Conservation (phyloP, 2,797 vertebrate genomes). For the Naso thynnoides region DNA sequence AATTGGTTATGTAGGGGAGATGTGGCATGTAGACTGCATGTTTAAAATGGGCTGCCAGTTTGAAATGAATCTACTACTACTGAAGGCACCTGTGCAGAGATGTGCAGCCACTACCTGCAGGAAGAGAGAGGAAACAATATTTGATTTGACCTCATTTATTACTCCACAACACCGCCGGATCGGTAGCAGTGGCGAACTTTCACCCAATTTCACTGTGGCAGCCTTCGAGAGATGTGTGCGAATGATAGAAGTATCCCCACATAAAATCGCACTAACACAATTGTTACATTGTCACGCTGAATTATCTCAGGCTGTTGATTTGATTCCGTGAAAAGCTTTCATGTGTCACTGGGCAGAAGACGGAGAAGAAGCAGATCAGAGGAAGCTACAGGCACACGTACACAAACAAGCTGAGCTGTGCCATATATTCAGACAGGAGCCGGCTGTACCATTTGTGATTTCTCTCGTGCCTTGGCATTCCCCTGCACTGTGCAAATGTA, state of each 20-base stretch:
- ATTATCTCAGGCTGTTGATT: constrained; percentile 72
- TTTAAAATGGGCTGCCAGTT: constrained; percentile 79
- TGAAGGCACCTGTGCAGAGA: constrained; percentile 72
- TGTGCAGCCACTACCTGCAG: constrained; percentile 52
- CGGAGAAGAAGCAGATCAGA: constrained; percentile 45
- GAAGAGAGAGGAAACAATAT: constrained; percentile 45
- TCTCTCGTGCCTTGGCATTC: constrained; percentile 39
- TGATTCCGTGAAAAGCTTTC: constrained; percentile 68
- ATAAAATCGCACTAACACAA: constrained; percentile 59
- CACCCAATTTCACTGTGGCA: constrained; percentile 40
- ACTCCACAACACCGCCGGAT: constrained; percentile 9
- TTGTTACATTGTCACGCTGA: constrained; percentile 69
- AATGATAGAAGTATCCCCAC: constrained; percentile 58
- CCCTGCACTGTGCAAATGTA: constrained; percentile 53
- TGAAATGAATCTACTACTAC: constrained; percentile 72
- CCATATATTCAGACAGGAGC: constrained; percentile 28
- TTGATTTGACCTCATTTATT: constrained; percentile 76
- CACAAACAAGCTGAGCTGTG: constrained; percentile 35
- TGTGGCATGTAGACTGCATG: constrained; percentile 78
- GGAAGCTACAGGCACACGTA: constrained; percentile 21
- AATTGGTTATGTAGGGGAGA: constrained; percentile 78
- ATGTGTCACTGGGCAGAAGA: constrained; percentile 60
- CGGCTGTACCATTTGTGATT: constrained; percentile 41
- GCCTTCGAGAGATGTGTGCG: constrained; percentile 30
- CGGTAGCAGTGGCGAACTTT: constrained; percentile 56